Base-by-base conservation (phyloP, 2,113 vertebrate genomes). In the Stictonetta naevosa region DNA sequence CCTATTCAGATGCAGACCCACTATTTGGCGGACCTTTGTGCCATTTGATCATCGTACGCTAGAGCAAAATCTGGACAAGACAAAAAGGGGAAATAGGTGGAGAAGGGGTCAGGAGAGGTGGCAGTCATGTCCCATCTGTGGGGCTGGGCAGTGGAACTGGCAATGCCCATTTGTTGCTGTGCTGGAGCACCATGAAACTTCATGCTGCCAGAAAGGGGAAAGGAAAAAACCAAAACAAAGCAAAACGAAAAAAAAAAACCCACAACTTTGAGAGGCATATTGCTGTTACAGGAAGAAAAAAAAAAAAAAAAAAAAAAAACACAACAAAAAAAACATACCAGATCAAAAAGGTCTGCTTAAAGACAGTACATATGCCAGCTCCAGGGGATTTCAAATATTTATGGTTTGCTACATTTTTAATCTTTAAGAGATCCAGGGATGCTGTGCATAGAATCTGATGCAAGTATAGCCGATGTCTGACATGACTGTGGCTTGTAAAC, bases 341-440 rank as follows among this genome's bases (percentile, higher is more conserved):
- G 95, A 98, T 98, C 97, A 98, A 98, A 98, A 98, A 97, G 96
- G 90, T 96, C 87, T 97, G 80, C 91, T 97, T 97, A 97, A 98
- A 98, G 97, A 98, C 66, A 96, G 97, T 95, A 97, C 96, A 97
- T 92, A 96, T 97, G 93, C 94, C 90, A 97, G 97, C 98, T 98
- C 91, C 85, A 86, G 96, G 98, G 96, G 95, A 95, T 97, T 97
- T 98, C 97, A 98, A 98, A 98, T 98, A 98, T 98, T 98, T 98
- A 98, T 98, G 83, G 86, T 97, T 96, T 85, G 88, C 96, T 98
- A 94, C 97, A 98, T 98, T 97, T 98, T 98, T 98, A 96, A 98
- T 98, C 97, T 96, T 83, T 87, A 78, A 94, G 96, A 97, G 94
- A 95, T 97, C 92, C 94, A 85, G 93, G 95, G 94, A 96, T 88